These are phyloP conservation scores for Mirza zaza DNA, from an alignment of 2,113 vertebrate genomes.

Conservation along the genomic window DNA sequence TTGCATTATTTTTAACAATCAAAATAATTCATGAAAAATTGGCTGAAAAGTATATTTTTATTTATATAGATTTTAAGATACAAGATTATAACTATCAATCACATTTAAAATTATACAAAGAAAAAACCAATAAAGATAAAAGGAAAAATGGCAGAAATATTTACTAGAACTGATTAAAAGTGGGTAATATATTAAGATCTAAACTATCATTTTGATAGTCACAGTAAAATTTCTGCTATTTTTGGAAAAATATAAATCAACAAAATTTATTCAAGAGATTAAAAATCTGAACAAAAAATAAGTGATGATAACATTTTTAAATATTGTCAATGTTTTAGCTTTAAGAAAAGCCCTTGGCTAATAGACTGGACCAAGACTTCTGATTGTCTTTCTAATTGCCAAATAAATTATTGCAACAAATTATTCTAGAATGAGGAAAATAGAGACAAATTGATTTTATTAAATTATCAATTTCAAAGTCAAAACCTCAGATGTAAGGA, in stretches of 20 bases:
- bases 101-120: neutral
- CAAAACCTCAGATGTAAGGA: neutral
- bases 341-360: neutral
- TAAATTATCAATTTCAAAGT: slow-evolving; percentile 28
- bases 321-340: neutral
- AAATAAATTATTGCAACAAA: neutral
- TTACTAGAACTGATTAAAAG: slow-evolving; percentile 2
- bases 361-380: neutral
- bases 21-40: slow-evolving; percentile 5
- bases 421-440: neutral
- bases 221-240: neutral
- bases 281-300: neutral
- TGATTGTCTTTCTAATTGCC: neutral
- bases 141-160: neutral
- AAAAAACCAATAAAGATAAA: neutral
- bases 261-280: neutral
- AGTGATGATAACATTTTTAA: neutral
- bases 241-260: neutral
- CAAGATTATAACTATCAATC: neutral
- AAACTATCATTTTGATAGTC: neutral
- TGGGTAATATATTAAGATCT: neutral
- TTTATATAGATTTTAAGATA: neutral
- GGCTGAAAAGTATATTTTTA: neutral
- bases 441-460: neutral
- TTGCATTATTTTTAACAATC: neutral